phyloP scores from a whole-genome alignment of 2,797 vertebrate species.

The Coregonus ussuriensis region DNA sequence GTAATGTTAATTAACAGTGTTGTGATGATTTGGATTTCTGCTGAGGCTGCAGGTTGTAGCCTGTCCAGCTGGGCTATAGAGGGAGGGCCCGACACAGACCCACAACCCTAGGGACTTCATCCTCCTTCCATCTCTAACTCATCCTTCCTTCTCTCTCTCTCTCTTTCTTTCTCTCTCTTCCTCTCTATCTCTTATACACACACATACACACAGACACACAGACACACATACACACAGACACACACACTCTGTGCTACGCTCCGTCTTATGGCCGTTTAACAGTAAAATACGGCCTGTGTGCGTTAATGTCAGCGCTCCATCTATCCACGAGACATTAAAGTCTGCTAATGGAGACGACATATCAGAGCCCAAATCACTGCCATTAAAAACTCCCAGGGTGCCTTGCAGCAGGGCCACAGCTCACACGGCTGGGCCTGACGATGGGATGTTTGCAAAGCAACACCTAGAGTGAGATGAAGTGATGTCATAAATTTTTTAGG shows the following conservation, averaged over 20 bases:
- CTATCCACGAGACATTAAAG: not conserved
- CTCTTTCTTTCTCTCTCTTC: not conserved
- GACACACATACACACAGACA: no score
- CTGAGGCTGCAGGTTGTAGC: not conserved
- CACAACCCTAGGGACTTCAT: not conserved
- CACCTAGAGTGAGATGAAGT: not conserved
- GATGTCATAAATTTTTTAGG: not conserved
- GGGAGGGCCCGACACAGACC: not conserved
- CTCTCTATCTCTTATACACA: no score
- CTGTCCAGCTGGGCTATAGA: not conserved
- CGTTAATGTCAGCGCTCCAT: not conserved
- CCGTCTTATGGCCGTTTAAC: not conserved
- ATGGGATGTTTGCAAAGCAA: not conserved
- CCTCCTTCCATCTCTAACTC: not conserved
- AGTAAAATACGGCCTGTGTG: not conserved
- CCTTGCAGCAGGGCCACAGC: not conserved
- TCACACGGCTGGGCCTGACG: no score
- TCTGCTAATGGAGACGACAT: constrained; percentile 3
- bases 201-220: no score
- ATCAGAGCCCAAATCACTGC: constrained; percentile 1
- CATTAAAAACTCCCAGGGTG: not conserved
- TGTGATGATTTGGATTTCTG: not conserved
- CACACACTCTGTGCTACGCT: not conserved
- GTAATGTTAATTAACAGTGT: not conserved
- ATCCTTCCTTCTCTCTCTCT: not conserved